Conservation (phyloP, 2,113 vertebrate genomes). For the Amblyornis subalaris region DNA sequence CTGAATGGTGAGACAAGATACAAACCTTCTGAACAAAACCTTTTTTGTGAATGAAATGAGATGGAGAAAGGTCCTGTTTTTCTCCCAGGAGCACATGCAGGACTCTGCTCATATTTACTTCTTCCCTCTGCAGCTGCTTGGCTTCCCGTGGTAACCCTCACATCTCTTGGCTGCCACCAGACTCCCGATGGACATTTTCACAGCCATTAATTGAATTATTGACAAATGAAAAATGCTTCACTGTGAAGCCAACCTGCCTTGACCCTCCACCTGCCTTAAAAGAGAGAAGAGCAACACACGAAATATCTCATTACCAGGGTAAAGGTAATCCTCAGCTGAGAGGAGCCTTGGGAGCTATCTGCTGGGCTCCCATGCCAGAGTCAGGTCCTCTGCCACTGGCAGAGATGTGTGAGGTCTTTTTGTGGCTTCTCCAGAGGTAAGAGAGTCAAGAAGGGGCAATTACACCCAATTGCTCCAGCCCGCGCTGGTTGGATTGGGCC, state of each 20-base stretch:
- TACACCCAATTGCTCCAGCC: background rate
- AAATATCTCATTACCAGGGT: background rate
- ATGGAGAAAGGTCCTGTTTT: background rate
- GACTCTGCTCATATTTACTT: background rate
- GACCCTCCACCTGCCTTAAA: background rate
- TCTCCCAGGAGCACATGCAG: background rate
- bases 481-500: accelerated
- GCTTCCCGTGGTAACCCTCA: background rate
- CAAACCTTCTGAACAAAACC: background rate
- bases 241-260: background rate
- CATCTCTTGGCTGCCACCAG: background rate
- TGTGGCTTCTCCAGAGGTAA: background rate
- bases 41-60: background rate
- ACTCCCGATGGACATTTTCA: background rate
- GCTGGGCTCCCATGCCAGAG: background rate
- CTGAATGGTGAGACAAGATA: background rate
- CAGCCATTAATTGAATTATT: conserved; percentile 12
- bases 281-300: background rate
- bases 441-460: background rate
- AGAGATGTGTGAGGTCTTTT: background rate
- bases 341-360: background rate
- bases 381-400: background rate
- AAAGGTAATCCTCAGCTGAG: background rate
- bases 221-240: background rate
- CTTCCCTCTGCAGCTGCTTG: background rate